Base-by-base conservation (phyloP, 53 echinoderm and acorn worm genomes). In the Luidia sarsii region DNA sequence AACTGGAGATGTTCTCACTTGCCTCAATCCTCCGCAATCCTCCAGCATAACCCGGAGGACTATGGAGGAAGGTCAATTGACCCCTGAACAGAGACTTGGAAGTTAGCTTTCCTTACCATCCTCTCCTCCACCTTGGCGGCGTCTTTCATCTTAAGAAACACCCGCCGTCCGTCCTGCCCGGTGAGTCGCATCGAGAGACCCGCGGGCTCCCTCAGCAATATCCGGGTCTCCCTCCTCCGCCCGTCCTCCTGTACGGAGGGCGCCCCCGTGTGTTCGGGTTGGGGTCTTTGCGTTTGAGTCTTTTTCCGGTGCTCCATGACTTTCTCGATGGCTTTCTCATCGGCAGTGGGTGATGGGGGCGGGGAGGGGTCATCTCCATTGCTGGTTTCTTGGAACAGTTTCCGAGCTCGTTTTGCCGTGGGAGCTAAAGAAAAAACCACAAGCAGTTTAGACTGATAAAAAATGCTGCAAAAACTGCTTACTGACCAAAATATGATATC, bases 121-220 rank as follows among this genome's bases (percentile, higher is more conserved):
- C 59, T 80, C n/a, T 72, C 41, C 10, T 59, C 62, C 1, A 77
- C 52, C 37, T 37, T 62, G n/a, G 28, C 39, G 14, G 80, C 85
- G 19, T 84, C 87, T 36, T 84, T 88, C 88, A 88, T 93, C 57
- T 77, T 89, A 21, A 93, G 65, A 23, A 75, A 93, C 25, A 86
- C 80, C 13, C 93, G 80, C 18, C 43, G 71, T 10, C 93, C 93
- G 34, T 93, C 93, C 13, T 71, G 63, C 1, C 87, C 83, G 16
- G 93, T 93, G 33, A 93, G 83, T 23, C 65, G 74, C 19, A 86
- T 62, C 25, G 87, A 93, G 6, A 48, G 43, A 15, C 93, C 89
- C 19, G 62, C 77, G 20, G 93, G 93, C 39, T 93, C 86, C 61
- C 93, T 69, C 4, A 67, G 79, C 20, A 93, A 57, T 35, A 93